Conservation (phyloP, 2,113 vertebrate species). For the Nycticorax nycticorax region DNA sequence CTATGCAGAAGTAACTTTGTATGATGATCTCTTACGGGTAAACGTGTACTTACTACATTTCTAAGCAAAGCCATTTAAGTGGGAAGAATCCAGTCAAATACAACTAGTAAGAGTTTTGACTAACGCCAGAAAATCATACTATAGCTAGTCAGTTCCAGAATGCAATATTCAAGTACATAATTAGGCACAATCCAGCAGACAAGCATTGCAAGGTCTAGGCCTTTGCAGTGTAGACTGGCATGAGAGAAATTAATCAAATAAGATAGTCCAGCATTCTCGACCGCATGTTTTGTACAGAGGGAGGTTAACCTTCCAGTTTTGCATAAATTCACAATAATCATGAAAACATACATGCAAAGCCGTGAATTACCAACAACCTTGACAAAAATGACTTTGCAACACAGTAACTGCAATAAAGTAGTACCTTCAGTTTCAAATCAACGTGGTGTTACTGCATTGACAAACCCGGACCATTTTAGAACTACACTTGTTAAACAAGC, state of each 20-base stretch:
- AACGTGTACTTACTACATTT: neutral
- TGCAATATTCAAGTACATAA: neutral
- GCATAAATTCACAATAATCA: neutral
- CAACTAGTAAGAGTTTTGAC: neutral
- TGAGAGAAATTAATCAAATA: neutral
- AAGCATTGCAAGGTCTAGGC: neutral
- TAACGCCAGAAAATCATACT: neutral
- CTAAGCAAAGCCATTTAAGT: neutral
- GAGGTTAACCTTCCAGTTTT: neutral
- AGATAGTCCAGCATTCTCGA: neutral
- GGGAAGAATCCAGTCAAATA: neutral
- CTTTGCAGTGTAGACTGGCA: neutral
- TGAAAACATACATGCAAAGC: neutral
- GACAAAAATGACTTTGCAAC: neutral
- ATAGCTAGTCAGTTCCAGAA: neutral
- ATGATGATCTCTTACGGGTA: neutral
- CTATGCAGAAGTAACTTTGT: neutral
- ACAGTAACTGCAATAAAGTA: neutral
- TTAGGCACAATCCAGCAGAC: neutral
- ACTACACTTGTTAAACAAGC: neutral
- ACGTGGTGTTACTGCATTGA: neutral
- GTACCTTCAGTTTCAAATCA: neutral
- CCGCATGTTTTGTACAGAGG: neutral
- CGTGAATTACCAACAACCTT: neutral
- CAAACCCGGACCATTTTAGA: neutral